These are phyloP conservation scores for Tylochromis polylepis DNA, from an alignment of 2,113 vertebrate species.

Conservation along the genomic window DNA sequence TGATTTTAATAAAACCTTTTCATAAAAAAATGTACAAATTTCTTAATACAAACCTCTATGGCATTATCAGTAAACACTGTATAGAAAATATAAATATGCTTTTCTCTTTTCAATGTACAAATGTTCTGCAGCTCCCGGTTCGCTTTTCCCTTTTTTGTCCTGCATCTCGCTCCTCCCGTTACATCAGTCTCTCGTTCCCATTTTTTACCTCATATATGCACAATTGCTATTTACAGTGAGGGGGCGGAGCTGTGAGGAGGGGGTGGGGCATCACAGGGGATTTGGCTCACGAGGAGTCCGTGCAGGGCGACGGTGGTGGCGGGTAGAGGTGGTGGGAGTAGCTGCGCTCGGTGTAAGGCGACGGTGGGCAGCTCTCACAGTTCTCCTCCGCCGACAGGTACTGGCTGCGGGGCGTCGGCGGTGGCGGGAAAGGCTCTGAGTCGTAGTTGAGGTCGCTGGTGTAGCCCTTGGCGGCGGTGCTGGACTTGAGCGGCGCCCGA, in stretches of 20 bases:
- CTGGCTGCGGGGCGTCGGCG: slow-evolving; percentile 93
- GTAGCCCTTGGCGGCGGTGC: slow-evolving; percentile 82
- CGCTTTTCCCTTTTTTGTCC: slow-evolving; percentile 35
- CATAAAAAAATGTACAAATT: slow-evolving; percentile 90
- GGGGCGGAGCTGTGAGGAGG: slow-evolving; percentile 56
- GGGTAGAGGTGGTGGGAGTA: slow-evolving; percentile 97
- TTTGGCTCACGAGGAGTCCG: slow-evolving; percentile 89
- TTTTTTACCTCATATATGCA: slow-evolving; percentile 71
- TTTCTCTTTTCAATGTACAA: slow-evolving; percentile 88
- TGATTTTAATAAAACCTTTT: slow-evolving; percentile 81
- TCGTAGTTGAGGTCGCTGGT: slow-evolving; percentile 96
- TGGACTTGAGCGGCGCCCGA: slow-evolving; percentile 64
- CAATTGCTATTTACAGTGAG: slow-evolving; percentile 82
- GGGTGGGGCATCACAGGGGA: background rate
- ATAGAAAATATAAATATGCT: slow-evolving; percentile 99
- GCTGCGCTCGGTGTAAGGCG: slow-evolving; percentile 92
- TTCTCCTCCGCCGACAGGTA: slow-evolving; percentile 97
- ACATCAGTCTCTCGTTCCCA: slow-evolving; percentile 71
- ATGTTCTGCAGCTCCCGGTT: slow-evolving; percentile 72
- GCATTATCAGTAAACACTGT: slow-evolving; percentile 89
- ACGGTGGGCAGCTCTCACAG: slow-evolving; percentile 96
- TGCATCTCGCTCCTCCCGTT: slow-evolving; percentile 28
- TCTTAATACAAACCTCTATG: slow-evolving; percentile 90
- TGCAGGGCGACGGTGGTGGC: slow-evolving; percentile 91
- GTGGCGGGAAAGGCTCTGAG: slow-evolving; percentile 93